Evolutionary conservation across 2,888 invertebrate species (phyloP).

Genomic region (Teleogryllus oceanicus): DNA sequence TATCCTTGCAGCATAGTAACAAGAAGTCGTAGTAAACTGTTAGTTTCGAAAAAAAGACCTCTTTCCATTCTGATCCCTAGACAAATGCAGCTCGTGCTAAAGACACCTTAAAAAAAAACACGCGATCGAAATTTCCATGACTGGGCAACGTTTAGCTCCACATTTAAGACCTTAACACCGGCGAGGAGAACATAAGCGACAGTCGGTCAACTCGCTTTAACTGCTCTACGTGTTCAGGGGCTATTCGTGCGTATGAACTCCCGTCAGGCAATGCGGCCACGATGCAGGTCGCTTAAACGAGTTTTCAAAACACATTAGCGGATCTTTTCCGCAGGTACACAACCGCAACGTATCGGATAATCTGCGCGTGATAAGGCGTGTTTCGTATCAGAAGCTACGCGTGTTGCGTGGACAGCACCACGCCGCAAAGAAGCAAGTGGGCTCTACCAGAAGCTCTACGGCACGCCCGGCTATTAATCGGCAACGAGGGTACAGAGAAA

Average conservation of each 20-base stretch:
- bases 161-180: too few species aligned
- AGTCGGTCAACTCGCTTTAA: background rate
- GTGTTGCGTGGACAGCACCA: background rate
- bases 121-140: too few species aligned
- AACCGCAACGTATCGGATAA: background rate
- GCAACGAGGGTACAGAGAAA: background rate
- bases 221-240: background rate
- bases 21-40: too few species aligned
- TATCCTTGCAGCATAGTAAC: too few species aligned
- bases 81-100: too few species aligned
- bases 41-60: too few species aligned
- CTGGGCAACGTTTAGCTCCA: too few species aligned
- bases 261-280: background rate
- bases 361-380: background rate
- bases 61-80: too few species aligned
- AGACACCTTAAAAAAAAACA: too few species aligned
- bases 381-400: background rate
- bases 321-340: constrained; percentile 18
- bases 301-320: constrained; percentile 18
- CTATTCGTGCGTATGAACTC: background rate
- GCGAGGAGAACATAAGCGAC: background rate
- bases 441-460: background rate
- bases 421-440: background rate
- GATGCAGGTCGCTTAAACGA: constrained; percentile 18
- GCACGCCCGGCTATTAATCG: background rate